Evolutionary conservation across 1,140 invertebrate genomes (phyloP).

Genomic region (Nixonia krombeini): DNA sequence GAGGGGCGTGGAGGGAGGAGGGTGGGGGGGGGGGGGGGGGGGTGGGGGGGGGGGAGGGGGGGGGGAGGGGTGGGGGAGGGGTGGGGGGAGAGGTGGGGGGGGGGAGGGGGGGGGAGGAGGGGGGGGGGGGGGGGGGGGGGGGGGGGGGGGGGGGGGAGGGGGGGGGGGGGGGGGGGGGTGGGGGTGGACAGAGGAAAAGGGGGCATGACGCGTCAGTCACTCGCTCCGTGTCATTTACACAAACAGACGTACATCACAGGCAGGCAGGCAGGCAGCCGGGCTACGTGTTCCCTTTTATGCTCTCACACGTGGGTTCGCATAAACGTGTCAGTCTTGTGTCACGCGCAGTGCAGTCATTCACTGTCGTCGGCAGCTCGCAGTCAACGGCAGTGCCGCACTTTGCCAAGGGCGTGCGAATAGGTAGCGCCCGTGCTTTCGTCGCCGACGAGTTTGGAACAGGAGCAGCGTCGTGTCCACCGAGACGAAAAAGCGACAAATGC

Average conservation of each 20-base stretch:
- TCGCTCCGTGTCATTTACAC: slow-evolving; percentile 70
- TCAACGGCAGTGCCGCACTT: slow-evolving; percentile 51
- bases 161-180: slow-evolving; percentile 8
- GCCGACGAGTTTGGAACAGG: slow-evolving; percentile 41
- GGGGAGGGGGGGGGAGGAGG: no score
- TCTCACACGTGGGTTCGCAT: slow-evolving; percentile 69
- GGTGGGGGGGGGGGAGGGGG: no score
- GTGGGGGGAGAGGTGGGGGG: no score
- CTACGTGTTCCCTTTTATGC: slow-evolving; percentile 71
- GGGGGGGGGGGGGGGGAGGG: slow-evolving; percentile 26
- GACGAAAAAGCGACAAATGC: slow-evolving; percentile 16
- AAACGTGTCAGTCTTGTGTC: slow-evolving; percentile 73
- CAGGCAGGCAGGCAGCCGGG: slow-evolving; percentile 58
- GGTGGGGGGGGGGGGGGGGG: no score
- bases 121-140: slow-evolving; percentile 6
- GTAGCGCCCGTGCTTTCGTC: slow-evolving; percentile 24
- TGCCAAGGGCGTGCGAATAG: slow-evolving; percentile 45
- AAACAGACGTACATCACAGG: slow-evolving; percentile 71
- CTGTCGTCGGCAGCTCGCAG: slow-evolving; percentile 66
- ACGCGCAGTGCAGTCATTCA: slow-evolving; percentile 71
- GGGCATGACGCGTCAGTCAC: slow-evolving; percentile 69
- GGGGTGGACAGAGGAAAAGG: slow-evolving; percentile 34
- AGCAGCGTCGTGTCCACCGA: slow-evolving; percentile 29
- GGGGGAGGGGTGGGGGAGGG: no score
- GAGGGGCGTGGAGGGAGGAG: no score